Conservation (phyloP, 2,113 vertebrate genomes). For the Corvus cornix region DNA sequence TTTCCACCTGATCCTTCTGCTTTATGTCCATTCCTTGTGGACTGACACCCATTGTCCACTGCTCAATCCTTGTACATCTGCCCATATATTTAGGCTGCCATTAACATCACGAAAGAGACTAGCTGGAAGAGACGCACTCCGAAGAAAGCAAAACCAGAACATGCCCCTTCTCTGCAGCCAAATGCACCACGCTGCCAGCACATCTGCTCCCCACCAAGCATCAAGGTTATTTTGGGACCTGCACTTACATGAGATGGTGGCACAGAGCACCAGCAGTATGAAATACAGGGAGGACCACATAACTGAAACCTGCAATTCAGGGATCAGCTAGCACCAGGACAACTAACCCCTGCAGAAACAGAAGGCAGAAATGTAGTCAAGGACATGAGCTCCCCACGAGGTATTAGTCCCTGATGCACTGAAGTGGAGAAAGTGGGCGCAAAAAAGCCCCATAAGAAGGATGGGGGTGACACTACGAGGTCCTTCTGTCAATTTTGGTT, state of each 20-base stretch:
- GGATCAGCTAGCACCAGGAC: neutral
- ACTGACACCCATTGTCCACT: neutral
- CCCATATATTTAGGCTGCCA: neutral
- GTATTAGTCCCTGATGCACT: neutral
- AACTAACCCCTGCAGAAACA: neutral
- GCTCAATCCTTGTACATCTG: neutral
- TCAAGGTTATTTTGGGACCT: conserved; percentile 18
- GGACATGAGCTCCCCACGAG: fast-evolving
- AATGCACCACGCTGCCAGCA: conserved; percentile 20
- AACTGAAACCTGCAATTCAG: neutral
- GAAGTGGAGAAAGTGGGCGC: neutral
- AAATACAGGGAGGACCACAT: neutral
- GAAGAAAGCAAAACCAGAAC: neutral
- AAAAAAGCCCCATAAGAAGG: neutral
- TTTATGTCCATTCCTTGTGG: neutral
- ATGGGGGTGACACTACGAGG: neutral
- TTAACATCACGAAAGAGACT: neutral
- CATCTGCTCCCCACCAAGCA: conserved; percentile 29
- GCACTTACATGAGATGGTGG: neutral
- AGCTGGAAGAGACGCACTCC: neutral
- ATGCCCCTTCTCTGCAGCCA: neutral
- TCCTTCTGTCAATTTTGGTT: neutral
- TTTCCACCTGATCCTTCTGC: neutral
- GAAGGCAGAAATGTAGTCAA: neutral
- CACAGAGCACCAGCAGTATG: neutral